Percentiles rank a stretch among this genome's conserved stretches.
Conservation (phyloP, 2,888 invertebrate genomes). For the Ditula angustiorana region DNA sequence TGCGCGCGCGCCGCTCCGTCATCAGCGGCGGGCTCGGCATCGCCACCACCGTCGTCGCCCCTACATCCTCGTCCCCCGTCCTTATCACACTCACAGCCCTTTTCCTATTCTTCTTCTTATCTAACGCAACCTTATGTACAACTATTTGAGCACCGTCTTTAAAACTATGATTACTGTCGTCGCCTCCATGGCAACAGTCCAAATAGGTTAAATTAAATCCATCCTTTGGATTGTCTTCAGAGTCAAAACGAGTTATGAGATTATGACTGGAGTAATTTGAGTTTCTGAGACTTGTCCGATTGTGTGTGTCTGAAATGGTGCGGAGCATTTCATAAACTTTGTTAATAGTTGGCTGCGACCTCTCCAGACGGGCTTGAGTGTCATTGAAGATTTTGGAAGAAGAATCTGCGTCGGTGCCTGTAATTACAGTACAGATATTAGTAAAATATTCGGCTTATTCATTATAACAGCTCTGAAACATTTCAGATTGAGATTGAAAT, state of each 20-base stretch:
- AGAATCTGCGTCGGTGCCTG: conserved; percentile 75
- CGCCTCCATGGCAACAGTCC: conserved; percentile 35
- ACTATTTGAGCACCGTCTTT: conserved; percentile 58
- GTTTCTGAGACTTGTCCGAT: conserved; percentile 59
- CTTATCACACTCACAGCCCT: conserved; percentile 64
- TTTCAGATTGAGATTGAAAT: neutral
- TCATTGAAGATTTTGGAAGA: conserved; percentile 61
- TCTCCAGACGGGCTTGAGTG: conserved; percentile 53
- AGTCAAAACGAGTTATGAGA: conserved; percentile 55
- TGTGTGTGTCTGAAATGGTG: conserved; percentile 57
- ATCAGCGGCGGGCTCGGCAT: conserved; percentile 54
- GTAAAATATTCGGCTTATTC: neutral
- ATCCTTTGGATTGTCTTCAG: conserved; percentile 59
- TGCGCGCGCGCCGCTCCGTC: conserved; percentile 63
- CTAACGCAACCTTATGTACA: conserved; percentile 48
- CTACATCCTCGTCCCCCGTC: conserved; percentile 47
- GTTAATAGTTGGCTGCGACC: conserved; percentile 69
- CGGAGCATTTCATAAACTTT: conserved; percentile 79
- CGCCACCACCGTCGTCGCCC: conserved; percentile 50
- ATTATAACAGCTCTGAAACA: neutral
- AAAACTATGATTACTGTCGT: conserved; percentile 46
- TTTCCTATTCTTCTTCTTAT: conserved; percentile 60
- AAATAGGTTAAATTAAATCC: conserved; percentile 41
- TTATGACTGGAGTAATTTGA: conserved; percentile 63
- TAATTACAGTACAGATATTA: conserved; percentile 45